phyloP scores from a whole-genome alignment of 2,113 vertebrate species.

The Poecile atricapillus region DNA sequence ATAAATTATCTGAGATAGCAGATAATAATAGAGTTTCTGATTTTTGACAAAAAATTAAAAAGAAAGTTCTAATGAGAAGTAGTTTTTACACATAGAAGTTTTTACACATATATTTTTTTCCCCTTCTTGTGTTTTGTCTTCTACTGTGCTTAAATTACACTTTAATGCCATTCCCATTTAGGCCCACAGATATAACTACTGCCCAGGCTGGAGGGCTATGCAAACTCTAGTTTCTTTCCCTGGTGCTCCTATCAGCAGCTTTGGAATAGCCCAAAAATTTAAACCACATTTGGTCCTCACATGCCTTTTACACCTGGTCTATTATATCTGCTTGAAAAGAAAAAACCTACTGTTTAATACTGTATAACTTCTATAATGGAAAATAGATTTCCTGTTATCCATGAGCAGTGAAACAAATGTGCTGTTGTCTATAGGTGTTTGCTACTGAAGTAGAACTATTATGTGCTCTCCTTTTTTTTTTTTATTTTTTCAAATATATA shows the following conservation, averaged over 20 bases:
- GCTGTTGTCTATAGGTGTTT: neutral
- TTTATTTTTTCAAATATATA: neutral
- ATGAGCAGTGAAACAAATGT: neutral
- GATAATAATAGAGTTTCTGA: fast-evolving
- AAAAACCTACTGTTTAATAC: neutral
- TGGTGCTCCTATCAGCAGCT: neutral
- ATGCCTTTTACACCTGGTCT: neutral
- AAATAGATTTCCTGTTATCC: neutral
- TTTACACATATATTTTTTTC: neutral
- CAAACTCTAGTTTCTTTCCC: neutral
- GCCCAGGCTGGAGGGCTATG: neutral
- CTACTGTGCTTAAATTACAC: neutral
- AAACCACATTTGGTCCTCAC: neutral
- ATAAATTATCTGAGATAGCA: neutral
- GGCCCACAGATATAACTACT: neutral
- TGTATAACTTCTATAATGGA: neutral
- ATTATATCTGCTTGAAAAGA: neutral
- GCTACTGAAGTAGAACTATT: neutral
- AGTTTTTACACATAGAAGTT: neutral
- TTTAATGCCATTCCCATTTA: neutral
- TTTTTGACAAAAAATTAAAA: neutral
- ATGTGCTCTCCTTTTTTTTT: neutral
- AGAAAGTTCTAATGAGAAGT: neutral
- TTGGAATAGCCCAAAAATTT: neutral
- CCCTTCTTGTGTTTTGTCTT: neutral